Percentiles rank a stretch among this genome's conserved stretches.
phyloP scores from a whole-genome alignment of 2,113 vertebrate species.

The Pterocles gutturalis region DNA sequence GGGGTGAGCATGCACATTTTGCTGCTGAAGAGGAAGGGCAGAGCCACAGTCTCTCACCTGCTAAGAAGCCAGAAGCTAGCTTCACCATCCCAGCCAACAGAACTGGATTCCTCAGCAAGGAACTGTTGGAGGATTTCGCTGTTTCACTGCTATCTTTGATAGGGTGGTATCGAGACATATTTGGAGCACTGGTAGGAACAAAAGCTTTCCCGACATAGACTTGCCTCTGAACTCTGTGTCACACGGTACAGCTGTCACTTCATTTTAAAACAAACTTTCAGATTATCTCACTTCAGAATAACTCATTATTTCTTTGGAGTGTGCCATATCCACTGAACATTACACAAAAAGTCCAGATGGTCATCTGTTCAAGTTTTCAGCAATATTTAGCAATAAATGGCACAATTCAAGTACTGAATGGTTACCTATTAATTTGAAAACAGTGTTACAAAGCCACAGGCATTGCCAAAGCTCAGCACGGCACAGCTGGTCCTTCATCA shows the following conservation, averaged over 20 bases:
- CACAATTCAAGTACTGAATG: neutral
- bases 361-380: neutral
- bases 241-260: neutral
- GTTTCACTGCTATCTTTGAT: neutral
- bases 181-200: neutral
- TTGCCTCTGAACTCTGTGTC: neutral
- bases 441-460: neutral
- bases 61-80: neutral
- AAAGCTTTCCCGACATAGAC: neutral
- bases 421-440: neutral
- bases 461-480: neutral
- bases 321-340: neutral
- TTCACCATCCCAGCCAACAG: neutral
- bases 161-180: neutral
- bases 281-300: neutral
- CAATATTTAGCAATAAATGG: neutral
- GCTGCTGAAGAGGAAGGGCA: neutral
- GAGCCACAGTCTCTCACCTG: neutral
- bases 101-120: neutral
- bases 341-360: neutral
- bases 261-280: neutral
- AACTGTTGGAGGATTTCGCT: neutral
- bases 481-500: neutral
- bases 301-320: neutral
- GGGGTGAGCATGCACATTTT: rapidly evolving